phyloP scores from a whole-genome alignment of 2,888 invertebrate genomes.

The Matsumyia berberina region DNA sequence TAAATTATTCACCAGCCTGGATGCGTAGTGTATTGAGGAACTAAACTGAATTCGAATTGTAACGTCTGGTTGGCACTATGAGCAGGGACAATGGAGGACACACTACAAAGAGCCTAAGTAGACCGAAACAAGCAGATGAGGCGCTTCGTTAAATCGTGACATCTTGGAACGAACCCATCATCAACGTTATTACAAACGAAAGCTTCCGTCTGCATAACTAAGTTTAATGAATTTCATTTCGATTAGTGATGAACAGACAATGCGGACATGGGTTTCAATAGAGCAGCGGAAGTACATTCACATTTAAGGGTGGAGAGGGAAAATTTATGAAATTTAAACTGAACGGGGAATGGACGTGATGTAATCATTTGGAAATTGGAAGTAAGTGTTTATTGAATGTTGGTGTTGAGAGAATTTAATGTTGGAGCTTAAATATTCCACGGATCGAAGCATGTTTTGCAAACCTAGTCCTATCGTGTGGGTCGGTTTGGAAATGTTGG shows the following conservation, averaged over 20 bases:
- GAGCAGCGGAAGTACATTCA: not conserved
- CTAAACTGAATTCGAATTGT: constrained; percentile 4
- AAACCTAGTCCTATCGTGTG: no score
- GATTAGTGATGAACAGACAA: constrained; percentile 15
- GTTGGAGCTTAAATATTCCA: no score
- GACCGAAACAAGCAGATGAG: not conserved
- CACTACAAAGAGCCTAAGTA: not conserved
- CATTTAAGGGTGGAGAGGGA: not conserved
- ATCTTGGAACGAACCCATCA: constrained; percentile 1
- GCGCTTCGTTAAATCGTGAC: not conserved
- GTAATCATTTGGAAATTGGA: not conserved
- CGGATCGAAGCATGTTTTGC: no score
- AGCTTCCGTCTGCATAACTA: constrained; percentile 1
- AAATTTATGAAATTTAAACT: not conserved
- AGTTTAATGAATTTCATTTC: constrained; percentile 21
- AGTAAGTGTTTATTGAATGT: no score
- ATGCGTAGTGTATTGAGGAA: constrained; percentile 9
- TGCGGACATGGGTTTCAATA: constrained; percentile 3
- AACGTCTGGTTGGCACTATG: constrained; percentile 3
- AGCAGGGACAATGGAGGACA: not conserved
- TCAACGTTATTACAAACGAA: constrained; percentile 2
- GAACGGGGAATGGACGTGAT: not conserved
- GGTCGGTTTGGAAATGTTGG: no score
- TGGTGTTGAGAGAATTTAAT: no score
- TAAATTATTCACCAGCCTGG: constrained; percentile 30